Percentiles rank a stretch among this genome's conserved stretches.
Evolutionary conservation across 1,140 invertebrate genomes (phyloP).

Genomic region (Melipona quadrifasciata): DNA sequence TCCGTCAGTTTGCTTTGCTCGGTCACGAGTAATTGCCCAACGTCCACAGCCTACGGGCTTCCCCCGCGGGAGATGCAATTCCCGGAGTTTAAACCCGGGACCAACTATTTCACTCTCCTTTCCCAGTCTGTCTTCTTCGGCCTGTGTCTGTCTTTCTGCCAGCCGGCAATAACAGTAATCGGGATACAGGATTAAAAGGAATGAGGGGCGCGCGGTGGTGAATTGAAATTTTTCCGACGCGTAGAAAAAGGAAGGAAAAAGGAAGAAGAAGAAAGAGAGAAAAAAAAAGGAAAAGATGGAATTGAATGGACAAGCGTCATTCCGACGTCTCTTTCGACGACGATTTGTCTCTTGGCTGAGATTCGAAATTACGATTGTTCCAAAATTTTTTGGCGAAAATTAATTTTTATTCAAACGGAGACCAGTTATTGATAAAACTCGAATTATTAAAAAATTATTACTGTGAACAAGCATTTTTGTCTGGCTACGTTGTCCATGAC

Average conservation of each 20-base stretch:
- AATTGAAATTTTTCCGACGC: conserved; percentile 34
- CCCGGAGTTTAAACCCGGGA: conserved; percentile 48
- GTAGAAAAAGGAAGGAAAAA: background rate
- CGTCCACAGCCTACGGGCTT: conserved; percentile 55
- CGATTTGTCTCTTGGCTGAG: background rate
- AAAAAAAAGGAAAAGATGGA: background rate
- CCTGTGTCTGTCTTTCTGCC: background rate
- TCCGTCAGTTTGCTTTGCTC: conserved; percentile 52
- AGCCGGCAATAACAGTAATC: conserved; percentile 48
- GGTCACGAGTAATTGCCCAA: conserved; percentile 56
- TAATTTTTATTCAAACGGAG: too few relatives aligned
- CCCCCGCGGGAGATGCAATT: conserved; percentile 42
- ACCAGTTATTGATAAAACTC: too few relatives aligned
- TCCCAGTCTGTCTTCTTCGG: background rate
- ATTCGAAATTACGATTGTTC: background rate
- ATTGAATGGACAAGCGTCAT: background rate
- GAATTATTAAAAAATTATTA: too few relatives aligned
- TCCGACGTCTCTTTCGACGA: background rate
- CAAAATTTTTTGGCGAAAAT: too few relatives aligned
- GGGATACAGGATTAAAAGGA: conserved; percentile 49
- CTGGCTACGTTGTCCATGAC: too few relatives aligned
- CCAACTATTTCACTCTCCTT: conserved; percentile 42
- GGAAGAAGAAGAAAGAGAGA: too few relatives aligned
- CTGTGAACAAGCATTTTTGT: too few relatives aligned
- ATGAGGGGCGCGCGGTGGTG: conserved; percentile 3